Evolutionary conservation across 2,888 invertebrate genomes (phyloP), one percentile per base, ranked within the genome.

Genomic region (Eumacrocentrus americanus): DNA sequence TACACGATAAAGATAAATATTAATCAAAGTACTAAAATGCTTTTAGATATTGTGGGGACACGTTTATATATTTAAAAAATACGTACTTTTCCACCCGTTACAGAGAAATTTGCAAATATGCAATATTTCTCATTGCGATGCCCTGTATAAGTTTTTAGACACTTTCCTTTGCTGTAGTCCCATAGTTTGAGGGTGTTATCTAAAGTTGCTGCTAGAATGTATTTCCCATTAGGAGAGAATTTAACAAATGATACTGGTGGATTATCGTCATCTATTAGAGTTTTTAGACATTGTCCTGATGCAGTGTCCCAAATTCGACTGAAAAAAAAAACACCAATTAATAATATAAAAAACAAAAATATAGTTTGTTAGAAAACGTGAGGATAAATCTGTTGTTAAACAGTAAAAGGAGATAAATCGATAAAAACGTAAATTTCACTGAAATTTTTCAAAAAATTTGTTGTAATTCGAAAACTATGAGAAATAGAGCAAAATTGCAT

Each of bases 271-370:
- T 99, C 99, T 74, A 99, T 98, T 14, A 99, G 83, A 0, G 99
- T 99, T 84, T 99, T 99, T 73, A 99, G 84, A 82, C 99, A 99
- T 81, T 99, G 98, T 0, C 99, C 99, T 44, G 97, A 98, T 9
- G 97, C 95, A 58, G 98, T 98, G 81, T 99, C 99, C 99, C 99
- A 99, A 76, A 99, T 99, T 76, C 99, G 96, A 84, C 95, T 94
- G 81, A 60, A 87, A 9, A 25, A 46, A 22, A 3, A 20, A 44
- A 18, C 12, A 12, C 40, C 9, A 35, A 29, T n/a, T 11, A 34
- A 29, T 20, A 7, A 14, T 18, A 7, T 12, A 5, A 18, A 25
- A 6, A 42, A 11, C 11, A 38, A 50, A 14, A 5, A 54, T 23
- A 20, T 47, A 44, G 46, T 38, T 34, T 3, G 25, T 59, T 51